These are phyloP conservation scores for Lucilia sericata DNA, from an alignment of 1,140 invertebrate species.

Conservation along the genomic window DNA sequence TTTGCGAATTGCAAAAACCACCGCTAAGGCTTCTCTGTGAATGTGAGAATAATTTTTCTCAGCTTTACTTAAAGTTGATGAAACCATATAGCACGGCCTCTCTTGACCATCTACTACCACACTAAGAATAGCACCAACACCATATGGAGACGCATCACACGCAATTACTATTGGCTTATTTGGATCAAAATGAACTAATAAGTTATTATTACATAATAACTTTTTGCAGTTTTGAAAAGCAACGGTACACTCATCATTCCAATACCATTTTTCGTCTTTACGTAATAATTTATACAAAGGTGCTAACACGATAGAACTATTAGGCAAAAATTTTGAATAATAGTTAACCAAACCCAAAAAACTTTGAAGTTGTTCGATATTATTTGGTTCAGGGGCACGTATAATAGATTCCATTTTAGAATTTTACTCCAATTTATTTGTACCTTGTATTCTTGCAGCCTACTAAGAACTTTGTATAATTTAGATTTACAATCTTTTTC, in stretches of 20 bases:
- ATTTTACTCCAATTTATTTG: too few species aligned
- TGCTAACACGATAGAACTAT: too few species aligned
- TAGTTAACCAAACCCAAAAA: too few species aligned
- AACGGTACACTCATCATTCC: not conserved
- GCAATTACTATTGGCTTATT: conserved; percentile 42
- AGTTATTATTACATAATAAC: not conserved
- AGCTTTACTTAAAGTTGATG: conserved; percentile 45
- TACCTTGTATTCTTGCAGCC: too few species aligned
- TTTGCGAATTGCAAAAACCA: conserved; percentile 49
- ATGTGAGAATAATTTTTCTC: conserved; percentile 53
- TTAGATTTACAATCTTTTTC: too few species aligned
- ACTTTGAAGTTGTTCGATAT: too few species aligned
- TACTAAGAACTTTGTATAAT: too few species aligned
- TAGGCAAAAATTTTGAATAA: too few species aligned
- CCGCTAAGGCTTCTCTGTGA: conserved; percentile 48
- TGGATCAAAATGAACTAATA: conserved; percentile 6
- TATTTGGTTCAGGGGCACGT: too few species aligned
- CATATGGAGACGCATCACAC: conserved; percentile 31
- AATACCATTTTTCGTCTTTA: too few species aligned
- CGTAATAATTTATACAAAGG: too few species aligned
- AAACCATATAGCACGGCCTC: conserved; percentile 37
- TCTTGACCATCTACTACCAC: not conserved
- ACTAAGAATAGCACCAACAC: conserved; percentile 11
- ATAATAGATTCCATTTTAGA: too few species aligned
- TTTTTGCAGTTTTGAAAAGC: conserved; percentile 6